These are phyloP conservation scores for Spilosoma lubricipeda DNA, from an alignment of 2,888 invertebrate genomes.

Conservation along the genomic window DNA sequence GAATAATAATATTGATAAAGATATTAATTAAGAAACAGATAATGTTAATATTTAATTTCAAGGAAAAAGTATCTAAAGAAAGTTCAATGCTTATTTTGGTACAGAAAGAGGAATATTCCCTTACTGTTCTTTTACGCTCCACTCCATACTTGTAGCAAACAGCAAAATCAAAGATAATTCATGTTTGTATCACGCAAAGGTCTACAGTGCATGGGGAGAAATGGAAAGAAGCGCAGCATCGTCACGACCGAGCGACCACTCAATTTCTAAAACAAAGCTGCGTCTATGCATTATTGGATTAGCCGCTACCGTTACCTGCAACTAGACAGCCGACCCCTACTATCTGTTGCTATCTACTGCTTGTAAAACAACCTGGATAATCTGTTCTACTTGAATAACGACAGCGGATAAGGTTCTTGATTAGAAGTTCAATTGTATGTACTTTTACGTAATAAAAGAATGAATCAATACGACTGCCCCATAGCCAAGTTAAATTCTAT, in stretches of 20 bases:
- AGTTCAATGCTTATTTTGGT: background rate
- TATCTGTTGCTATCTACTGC: constrained; percentile 37
- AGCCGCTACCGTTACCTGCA: constrained; percentile 79
- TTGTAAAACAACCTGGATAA: constrained; percentile 9
- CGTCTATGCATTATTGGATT: constrained; percentile 77
- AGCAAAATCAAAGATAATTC: constrained; percentile 58
- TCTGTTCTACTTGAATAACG: background rate
- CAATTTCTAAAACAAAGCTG: constrained; percentile 83
- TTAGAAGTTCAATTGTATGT: background rate
- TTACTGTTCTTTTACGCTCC: constrained; percentile 14
- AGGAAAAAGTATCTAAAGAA: background rate
- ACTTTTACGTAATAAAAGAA: too few species aligned
- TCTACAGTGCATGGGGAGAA: constrained; percentile 43
- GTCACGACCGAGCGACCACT: constrained; percentile 78
- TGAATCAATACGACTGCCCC: background rate
- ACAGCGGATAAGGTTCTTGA: background rate
- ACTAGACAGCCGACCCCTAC: constrained; percentile 57
- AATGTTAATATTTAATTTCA: background rate
- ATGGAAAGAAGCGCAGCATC: constrained; percentile 70
- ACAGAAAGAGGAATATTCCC: too few species aligned
- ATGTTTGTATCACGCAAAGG: constrained; percentile 61
- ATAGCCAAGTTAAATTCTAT: too few species aligned
- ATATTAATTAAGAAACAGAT: too few species aligned
- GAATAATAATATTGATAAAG: too few species aligned
- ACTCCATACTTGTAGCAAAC: constrained; percentile 43